These are phyloP conservation scores for Himalopsyche japonica DNA, from an alignment of 2,888 invertebrate genomes.

Conservation along the genomic window DNA sequence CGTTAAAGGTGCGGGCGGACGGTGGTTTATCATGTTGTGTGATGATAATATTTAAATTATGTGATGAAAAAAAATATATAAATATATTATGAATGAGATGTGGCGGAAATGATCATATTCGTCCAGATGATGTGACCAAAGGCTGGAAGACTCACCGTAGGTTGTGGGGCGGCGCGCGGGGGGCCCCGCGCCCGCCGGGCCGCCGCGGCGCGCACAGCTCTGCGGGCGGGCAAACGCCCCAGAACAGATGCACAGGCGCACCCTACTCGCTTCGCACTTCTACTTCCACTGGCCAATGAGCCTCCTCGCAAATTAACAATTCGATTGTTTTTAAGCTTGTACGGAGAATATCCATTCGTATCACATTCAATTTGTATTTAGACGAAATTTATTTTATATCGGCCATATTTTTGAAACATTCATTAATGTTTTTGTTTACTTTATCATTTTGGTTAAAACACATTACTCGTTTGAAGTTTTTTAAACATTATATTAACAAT, in stretches of 20 bases:
- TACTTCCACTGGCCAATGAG: neutral
- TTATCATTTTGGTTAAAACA: neutral
- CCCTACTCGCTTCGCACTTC: neutral
- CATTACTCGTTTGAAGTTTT: neutral
- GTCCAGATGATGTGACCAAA: neutral
- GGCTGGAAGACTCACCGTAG: neutral
- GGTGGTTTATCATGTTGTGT: neutral
- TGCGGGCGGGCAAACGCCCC: conserved; percentile 8
- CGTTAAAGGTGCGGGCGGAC: neutral
- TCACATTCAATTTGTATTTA: neutral
- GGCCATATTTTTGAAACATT: neutral
- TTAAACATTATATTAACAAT: neutral
- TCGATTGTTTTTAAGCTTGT: neutral
- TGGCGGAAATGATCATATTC: neutral
- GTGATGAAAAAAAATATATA: no score
- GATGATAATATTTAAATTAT: neutral
- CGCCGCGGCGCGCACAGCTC: neutral
- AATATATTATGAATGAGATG: neutral
- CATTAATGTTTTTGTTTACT: neutral
- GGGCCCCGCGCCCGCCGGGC: neutral
- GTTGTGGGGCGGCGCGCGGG: neutral
- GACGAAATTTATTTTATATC: neutral
- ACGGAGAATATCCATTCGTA: neutral
- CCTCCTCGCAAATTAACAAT: neutral
- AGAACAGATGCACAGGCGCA: neutral